Base-by-base conservation (phyloP, 2,797 vertebrate genomes). In the Lithobates pipiens region DNA sequence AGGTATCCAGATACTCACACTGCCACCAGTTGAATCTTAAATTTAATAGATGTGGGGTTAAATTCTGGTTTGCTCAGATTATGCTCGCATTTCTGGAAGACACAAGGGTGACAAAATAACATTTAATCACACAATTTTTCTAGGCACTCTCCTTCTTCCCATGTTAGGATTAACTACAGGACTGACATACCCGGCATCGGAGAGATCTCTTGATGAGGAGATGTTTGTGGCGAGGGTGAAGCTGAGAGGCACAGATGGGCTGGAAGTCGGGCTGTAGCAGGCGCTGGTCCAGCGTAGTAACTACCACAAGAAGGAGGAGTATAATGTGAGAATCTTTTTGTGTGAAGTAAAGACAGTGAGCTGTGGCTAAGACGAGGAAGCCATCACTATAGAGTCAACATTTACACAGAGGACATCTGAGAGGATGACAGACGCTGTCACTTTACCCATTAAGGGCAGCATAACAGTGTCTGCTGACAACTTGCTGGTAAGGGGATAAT, bases 61-160 rank as follows among this genome's bases (percentile, higher is more conserved):
- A 99, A 99, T 91, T 99, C 98, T 9, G 98, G 98, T 89, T 99
- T 99, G 95, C 98, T 99, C 94, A 99, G 91, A 92, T 99, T 99
- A 93, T 99, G 98, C 91, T 99, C 98, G 91, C 98, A 99, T 96
- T 97, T 99, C 98, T 99, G 93, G 34, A 88, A 89, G 83, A 63
- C 82, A 89, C 67, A 89, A 34, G 88, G 67, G 87, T 6, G 44
- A 0, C 39, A 39, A 39, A 10, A 39, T 9, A 83, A 83, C 21
- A 25, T 65, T 23, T 23, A 39, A 25, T 65, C 9, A 8, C 23
- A 65, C 21, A 21, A 21, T 25, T 65, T 5, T 25, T 25, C 7
- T 65, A 25, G 23, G 3, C 23, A 65, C 7, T 23, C 5, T 23
- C 9, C 61, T 10, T 0, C 11, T 8, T 25, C 2, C 21, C 10